Evolutionary conservation across 1,140 invertebrate species (phyloP), one percentile per base, ranked within the genome.

Genomic region (Ips typographus): DNA sequence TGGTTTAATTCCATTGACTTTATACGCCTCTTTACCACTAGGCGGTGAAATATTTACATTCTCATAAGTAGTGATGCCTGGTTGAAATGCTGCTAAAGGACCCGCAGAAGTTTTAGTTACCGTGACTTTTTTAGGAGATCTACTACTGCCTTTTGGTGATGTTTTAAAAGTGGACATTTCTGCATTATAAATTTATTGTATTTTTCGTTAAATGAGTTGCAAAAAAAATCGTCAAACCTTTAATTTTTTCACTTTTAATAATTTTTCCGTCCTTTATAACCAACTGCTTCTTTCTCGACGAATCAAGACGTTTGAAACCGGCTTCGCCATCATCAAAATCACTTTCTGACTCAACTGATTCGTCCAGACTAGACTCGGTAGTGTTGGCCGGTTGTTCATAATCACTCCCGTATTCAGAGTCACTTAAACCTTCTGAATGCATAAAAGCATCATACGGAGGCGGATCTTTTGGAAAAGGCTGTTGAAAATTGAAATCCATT

Each of bases 1-100:
- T 0, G 94, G 91, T 49, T 92, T 89, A 7, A 91, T 94, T 52
- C 90, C 92, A 47, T 89, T 86, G 8, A 89, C 87, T 83, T 93
- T 89, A 74, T 85, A 87, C 4, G 70, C 65, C 73, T 76, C 81
- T 77, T 72, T 81, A 58, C 72, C 75, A 7, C 80, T 81, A 0
- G 84, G 81, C 4, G 85, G 83, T 2, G 85, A 85, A 44, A 83
- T 72, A 69, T 79, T 83, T 22, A 79, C 68, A 55, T 74, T 81
- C 5, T 83, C 81, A 53, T 84, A 79, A 22, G 78, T 80, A 1
- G 82, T 81, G 44, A 81, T 71, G 2, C 82, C 83, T 39, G 75
- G 42, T 55, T 85, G 83, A 63, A 83, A 82, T 2, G 78, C 79
- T 40, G 81, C 78, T 6, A 83, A 82, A 2, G 78, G 79, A 39